Base-by-base conservation (phyloP, 2,888 invertebrate species). In the Sminthurinus aureus region DNA sequence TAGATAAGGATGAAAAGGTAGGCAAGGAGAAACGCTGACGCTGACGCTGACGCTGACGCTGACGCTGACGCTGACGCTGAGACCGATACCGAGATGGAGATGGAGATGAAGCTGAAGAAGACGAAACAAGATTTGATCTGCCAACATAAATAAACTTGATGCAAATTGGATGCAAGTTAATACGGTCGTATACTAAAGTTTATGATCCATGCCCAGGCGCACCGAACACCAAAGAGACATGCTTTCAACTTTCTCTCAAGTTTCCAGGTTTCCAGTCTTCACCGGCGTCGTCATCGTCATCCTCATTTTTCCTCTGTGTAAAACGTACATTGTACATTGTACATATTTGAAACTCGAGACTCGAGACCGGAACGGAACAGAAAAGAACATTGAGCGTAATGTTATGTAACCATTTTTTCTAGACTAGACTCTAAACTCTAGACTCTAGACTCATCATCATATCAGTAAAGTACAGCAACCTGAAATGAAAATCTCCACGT, bases 151-250 rank as follows among this genome's bases (percentile, higher is more conserved):
- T 80, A 80, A 69, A 73, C 51, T 69, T 71, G 73, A 69, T 80
- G 80, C 69, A 80, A 80, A 80, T 80, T 80, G 80, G 80, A 80
- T 69, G 80, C 67, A 71, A 80, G 80, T 69, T 73, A 80, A 80
- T 73, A 80, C 52, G 73, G 79, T 79, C 79, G 67, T 79, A 79
- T 24, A 79, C 51, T 69, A 52, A 4, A 67, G n/a, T 80, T 80
- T 80, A 80, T 80, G 80, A 80, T 80, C 67, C 80, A 71, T 15
- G 58, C 58, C 58, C 26, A 71, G 38, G 38, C 38, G 38, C 38
- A 38, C 38, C 38, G 38, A 38, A 38, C 38, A 38, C 38, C 3
- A 9, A 20, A 20, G 4, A 67, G n/a, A 67, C 9, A n/a, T 67
- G 67, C 75, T 51, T 51, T 18, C 13, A 9, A 38, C 77, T 52